Percentiles rank a stretch among this genome's conserved stretches.
These are phyloP conservation scores for Xylophagus ater DNA, from an alignment of 2,888 invertebrate species.

Conservation along the genomic window DNA sequence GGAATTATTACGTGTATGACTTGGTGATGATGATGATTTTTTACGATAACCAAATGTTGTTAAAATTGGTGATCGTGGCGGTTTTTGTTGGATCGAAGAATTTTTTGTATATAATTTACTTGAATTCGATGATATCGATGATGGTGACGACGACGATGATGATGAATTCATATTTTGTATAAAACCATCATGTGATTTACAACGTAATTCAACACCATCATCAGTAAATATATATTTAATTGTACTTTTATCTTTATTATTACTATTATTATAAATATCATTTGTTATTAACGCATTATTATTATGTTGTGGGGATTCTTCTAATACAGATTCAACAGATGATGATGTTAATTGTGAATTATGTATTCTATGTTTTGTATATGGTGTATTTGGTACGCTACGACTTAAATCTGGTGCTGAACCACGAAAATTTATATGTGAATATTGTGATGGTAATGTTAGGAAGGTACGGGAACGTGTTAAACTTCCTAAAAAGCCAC, in stretches of 20 bases:
- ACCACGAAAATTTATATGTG: conserved; percentile 28
- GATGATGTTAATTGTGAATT: conserved; percentile 14
- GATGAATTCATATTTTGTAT: no score
- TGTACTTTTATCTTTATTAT: conserved; percentile 8
- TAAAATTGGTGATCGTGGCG: conserved; percentile 20
- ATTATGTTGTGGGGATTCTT: conserved; percentile 20
- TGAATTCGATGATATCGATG: conserved; percentile 5
- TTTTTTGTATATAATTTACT: background rate
- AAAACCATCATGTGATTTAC: conserved; percentile 15
- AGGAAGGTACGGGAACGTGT: conserved; percentile 47
- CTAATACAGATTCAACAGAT: conserved; percentile 26
- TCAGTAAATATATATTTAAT: conserved; percentile 13
- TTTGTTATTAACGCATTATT: no score
- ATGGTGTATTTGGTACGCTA: conserved; percentile 35
- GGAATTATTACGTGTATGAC: conserved; percentile 15
- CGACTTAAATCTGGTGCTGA: conserved; percentile 37
- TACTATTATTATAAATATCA: conserved; percentile 8
- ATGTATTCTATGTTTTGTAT: conserved; percentile 13
- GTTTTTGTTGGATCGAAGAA: conserved; percentile 1
- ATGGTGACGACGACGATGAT: conserved; percentile 5
- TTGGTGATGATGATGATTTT: conserved; percentile 7
- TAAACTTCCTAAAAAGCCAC: conserved; percentile 44
- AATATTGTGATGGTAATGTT: conserved; percentile 31
- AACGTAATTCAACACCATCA: conserved; percentile 13
- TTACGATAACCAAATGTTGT: conserved; percentile 24